phyloP scores from a whole-genome alignment of 2,797 vertebrate species.

The Numenius phaeopus region DNA sequence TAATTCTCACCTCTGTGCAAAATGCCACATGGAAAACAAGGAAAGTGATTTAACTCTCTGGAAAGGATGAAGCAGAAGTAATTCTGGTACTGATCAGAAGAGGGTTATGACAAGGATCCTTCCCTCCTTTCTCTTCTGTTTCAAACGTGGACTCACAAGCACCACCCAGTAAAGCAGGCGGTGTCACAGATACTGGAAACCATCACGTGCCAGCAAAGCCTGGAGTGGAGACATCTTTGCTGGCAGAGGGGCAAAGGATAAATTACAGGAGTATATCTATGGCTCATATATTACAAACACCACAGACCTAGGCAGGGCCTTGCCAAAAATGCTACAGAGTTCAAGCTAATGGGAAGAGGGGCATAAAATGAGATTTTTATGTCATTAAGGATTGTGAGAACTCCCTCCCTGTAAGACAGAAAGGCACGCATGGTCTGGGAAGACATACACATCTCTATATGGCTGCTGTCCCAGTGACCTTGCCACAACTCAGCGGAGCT shows the following conservation, averaged over 20 bases:
- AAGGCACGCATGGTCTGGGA: background rate
- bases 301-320: background rate
- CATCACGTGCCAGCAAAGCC: background rate
- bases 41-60: background rate
- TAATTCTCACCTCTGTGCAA: background rate
- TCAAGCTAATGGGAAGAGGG: background rate
- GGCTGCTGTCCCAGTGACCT: constrained; percentile 37
- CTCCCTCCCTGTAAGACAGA: background rate
- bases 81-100: background rate
- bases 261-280: background rate
- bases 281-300: background rate
- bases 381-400: background rate
- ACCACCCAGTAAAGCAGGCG: background rate
- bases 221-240: background rate
- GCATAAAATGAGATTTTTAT: background rate
- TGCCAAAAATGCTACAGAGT: background rate
- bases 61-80: background rate
- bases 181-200: background rate
- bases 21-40: background rate
- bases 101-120: background rate
- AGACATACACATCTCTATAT: background rate
- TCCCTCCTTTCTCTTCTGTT: background rate
- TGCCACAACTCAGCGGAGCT: background rate
- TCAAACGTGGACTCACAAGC: background rate
- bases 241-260: background rate